Evolutionary conservation across 2,888 invertebrate species (phyloP), one percentile per base, ranked within the genome.

Genomic region (Tiliacea aurago): DNA sequence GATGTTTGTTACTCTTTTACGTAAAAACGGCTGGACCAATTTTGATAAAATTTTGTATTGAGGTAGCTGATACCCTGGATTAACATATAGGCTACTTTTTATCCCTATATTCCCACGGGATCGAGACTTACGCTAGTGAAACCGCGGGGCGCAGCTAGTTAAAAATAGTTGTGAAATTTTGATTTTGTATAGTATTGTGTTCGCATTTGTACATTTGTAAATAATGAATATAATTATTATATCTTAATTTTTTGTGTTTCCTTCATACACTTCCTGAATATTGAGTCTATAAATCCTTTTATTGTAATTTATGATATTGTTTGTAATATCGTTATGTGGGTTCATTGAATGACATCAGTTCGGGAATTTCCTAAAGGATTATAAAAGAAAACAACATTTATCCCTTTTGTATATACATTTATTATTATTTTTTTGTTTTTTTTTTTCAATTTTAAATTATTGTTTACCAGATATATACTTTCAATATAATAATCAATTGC

Each of bases 401-500:
- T 80, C 84, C 83, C 78, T 90, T 92, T 93, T 91, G 87, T 92
- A 92, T 92, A 92, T 92, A 92, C 90, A 92, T 94, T 94, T 93
- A 92, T 93, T 93, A 84, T 75, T 89, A 92, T 93, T 94, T 93
- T 94, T 94, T 91, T 90, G 88, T 70, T 28, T 28, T 2, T 28
- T 28, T 28, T 28, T 28, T 28, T 28, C 28, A 86, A 87, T 91
- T 94, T 93, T 87, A 84, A 85, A 83, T 88, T 79, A 84, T 86
- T 90, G 91, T 92, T 91, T 90, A 89, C 83, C 84, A 90, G 88
- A 93, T 93, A 94, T 94, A 94, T 94, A 93, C 91, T 91, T 90
- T 91, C 88, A 93, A 93, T 94, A 93, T 92, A 93, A 92, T 93
- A 91, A 93, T 94, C 91, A 93, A 94, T 94, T 93, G 89, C 87